Evolutionary conservation across 2,113 vertebrate genomes (phyloP).

Genomic region (Stigmatopora argus): DNA sequence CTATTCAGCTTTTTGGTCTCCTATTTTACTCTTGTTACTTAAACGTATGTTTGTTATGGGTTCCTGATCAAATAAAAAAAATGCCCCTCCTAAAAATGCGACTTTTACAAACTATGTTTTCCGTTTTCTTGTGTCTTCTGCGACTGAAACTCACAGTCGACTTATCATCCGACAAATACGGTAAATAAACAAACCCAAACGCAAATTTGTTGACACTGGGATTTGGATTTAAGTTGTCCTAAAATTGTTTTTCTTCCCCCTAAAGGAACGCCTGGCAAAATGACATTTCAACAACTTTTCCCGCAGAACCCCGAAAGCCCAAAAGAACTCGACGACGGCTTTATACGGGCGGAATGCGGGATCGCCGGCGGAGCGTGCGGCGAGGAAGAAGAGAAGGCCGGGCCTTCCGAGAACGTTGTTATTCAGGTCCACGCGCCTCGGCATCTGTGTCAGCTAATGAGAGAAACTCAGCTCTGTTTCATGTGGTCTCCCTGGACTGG

Average conservation of each 20-base stretch:
- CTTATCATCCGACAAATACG: too few species aligned
- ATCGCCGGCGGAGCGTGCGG: constrained; percentile 55
- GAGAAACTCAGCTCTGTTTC: constrained; percentile 72
- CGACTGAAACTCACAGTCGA: too few species aligned
- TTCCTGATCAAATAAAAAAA: neutral
- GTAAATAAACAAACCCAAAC: neutral
- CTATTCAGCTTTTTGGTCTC: too few species aligned
- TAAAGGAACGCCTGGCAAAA: constrained; percentile 34
- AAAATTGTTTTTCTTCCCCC: constrained; percentile 18
- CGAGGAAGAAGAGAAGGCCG: constrained; percentile 55
- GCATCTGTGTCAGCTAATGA: constrained; percentile 76
- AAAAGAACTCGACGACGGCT: constrained; percentile 31
- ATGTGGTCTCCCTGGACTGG: constrained; percentile 69
- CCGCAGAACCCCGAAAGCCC: constrained; percentile 48
- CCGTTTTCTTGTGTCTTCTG: too few species aligned
- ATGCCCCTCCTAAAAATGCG: too few species aligned
- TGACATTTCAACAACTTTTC: constrained; percentile 44
- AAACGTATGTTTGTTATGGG: too few species aligned
- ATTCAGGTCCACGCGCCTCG: constrained; percentile 72
- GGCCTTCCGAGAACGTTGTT: constrained; percentile 67
- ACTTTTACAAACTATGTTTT: too few species aligned
- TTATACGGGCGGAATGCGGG: constrained; percentile 60
- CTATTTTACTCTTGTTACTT: too few species aligned
- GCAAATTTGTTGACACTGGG: constrained; percentile 28
- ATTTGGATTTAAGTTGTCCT: constrained; percentile 22